These are phyloP conservation scores for Alosa alosa DNA, from an alignment of 2,113 vertebrate species.

Conservation along the genomic window DNA sequence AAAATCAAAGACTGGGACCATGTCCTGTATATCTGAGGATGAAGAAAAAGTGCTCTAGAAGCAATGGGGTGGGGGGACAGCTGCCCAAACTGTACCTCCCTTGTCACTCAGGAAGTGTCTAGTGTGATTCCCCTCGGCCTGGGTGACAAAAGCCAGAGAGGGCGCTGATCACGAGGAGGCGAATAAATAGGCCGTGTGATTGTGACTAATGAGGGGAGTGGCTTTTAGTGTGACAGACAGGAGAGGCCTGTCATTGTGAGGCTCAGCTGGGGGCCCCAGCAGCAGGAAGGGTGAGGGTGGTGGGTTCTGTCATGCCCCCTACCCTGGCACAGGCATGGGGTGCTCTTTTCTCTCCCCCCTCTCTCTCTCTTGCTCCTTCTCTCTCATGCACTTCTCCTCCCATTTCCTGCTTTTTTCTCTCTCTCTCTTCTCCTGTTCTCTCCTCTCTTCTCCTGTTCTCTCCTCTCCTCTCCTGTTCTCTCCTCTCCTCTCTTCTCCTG, in stretches of 20 bases:
- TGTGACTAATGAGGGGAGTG: conserved; percentile 11
- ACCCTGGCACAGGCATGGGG: not conserved
- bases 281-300: not conserved
- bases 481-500: not conserved
- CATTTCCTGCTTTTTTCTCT: not conserved
- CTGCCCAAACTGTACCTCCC: not conserved
- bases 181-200: not conserved
- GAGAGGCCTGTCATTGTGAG: not conserved
- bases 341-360: not conserved
- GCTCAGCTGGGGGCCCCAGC: not conserved
- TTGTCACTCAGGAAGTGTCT: conserved; percentile 1
- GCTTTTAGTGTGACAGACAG: conserved; percentile 11
- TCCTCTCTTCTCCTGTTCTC: not conserved
- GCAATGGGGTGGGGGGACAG: not conserved
- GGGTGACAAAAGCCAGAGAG: conserved; percentile 6
- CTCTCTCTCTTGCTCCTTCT: not conserved
- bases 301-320: not conserved
- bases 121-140: not conserved
- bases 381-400: not conserved
- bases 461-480: not conserved
- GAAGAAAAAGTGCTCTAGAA: not conserved
- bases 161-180: not conserved
- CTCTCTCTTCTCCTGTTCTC: not conserved
- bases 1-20: not conserved
- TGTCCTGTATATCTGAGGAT: not conserved